A percentile compares a stretch with the other conserved stretches of the same genome.
Evolutionary conservation across 2,888 invertebrate species (phyloP).

Genomic region (Leucophenga maculata): DNA sequence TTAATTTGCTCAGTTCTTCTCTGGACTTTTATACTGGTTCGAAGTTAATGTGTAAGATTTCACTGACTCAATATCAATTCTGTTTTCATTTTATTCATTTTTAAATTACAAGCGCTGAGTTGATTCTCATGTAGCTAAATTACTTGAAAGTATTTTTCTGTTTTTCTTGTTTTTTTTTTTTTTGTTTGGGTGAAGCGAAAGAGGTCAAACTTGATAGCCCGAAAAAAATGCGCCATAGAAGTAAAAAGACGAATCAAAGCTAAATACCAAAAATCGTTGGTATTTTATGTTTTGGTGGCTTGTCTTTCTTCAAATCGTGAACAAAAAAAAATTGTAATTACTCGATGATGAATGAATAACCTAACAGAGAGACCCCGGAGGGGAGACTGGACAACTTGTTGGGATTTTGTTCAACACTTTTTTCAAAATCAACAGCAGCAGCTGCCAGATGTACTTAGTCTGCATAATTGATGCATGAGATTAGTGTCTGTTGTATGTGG

Average conservation of each 20-base stretch:
- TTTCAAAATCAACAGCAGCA: conserved; percentile 25
- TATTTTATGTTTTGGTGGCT: neutral
- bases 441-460: conserved; percentile 43
- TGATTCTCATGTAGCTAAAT: conserved; percentile 60
- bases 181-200: conserved; percentile 26
- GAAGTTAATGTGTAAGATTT: too few species aligned
- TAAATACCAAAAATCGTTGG: conserved; percentile 33
- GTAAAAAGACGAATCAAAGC: neutral
- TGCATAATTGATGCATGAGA: conserved; percentile 64
- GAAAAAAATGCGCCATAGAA: conserved; percentile 37
- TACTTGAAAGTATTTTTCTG: conserved; percentile 43
- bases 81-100: conserved; percentile 28
- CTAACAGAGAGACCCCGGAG: conserved; percentile 41
- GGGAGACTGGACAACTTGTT: neutral
- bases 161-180: neutral
- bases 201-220: conserved; percentile 63
- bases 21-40: too few species aligned
- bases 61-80: too few species aligned
- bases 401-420: neutral
- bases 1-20: too few species aligned
- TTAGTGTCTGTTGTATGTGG: conserved; percentile 57
- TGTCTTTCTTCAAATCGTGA: neutral
- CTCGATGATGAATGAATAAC: conserved; percentile 66
- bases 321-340: conserved; percentile 54
- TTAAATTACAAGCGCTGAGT: conserved; percentile 48